Evolutionary conservation across 1,140 invertebrate genomes (phyloP).

Genomic region (Hypsibius dujardini): DNA sequence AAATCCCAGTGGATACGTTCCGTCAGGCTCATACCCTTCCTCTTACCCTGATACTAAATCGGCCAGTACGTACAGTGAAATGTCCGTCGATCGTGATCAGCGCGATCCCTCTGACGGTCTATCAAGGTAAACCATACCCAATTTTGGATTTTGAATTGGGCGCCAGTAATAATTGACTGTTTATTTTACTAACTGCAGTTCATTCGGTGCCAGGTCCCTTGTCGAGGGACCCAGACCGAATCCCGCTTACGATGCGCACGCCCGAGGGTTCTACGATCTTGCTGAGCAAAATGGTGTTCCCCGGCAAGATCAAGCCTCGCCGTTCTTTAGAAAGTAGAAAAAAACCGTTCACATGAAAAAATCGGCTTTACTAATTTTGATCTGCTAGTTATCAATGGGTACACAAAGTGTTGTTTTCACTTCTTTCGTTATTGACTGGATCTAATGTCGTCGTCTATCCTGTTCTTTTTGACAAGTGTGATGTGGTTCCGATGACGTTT

Average conservation of each 20-base stretch:
- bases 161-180: too few species aligned
- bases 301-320: too few species aligned
- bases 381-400: too few species aligned
- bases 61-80: not conserved
- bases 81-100: not conserved
- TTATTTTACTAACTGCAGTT: not conserved
- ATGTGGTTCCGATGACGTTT: too few species aligned
- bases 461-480: too few species aligned
- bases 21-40: constrained; percentile 4
- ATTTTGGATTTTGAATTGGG: not conserved
- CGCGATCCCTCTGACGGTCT: not conserved
- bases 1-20: not conserved
- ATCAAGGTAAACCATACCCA: not conserved
- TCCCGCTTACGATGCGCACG: not conserved
- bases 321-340: too few species aligned
- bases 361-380: too few species aligned
- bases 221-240: not conserved
- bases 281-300: not conserved
- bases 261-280: not conserved
- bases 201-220: not conserved
- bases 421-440: too few species aligned
- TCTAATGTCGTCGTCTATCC: too few species aligned
- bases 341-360: too few species aligned
- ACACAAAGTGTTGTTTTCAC: too few species aligned
- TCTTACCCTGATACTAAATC: not conserved